phyloP scores from a whole-genome alignment of 2,888 invertebrate species.

The Andrena fulva region DNA sequence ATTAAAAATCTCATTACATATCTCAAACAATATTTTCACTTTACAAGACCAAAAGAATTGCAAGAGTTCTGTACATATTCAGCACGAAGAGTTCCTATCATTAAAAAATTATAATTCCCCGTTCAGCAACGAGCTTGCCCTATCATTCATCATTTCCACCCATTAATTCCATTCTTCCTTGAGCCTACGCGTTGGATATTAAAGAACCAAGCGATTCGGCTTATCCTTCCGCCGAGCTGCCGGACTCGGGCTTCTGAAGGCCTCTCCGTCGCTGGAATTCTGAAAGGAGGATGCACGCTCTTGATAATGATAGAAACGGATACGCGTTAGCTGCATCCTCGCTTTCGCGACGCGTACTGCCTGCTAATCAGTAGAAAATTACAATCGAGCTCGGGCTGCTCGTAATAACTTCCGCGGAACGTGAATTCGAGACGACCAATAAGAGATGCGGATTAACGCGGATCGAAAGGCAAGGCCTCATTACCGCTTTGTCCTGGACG shows the following conservation, averaged over 20 bases:
- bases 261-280: slow-evolving; percentile 20
- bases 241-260: slow-evolving; percentile 22
- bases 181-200: slow-evolving; percentile 33
- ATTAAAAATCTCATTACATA: too few species aligned
- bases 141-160: slow-evolving; percentile 29
- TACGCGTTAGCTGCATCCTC: not conserved
- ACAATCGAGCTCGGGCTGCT: not conserved
- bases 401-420: slow-evolving; percentile 10
- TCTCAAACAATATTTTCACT: too few species aligned
- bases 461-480: slow-evolving; percentile 32
- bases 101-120: slow-evolving; percentile 38
- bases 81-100: not conserved
- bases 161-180: slow-evolving; percentile 34
- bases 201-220: slow-evolving; percentile 42
- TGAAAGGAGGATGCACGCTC: not conserved
- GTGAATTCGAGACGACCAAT: slow-evolving; percentile 21
- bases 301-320: slow-evolving; percentile 11
- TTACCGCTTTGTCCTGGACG: slow-evolving; percentile 39
- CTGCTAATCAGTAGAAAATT: slow-evolving; percentile 7
- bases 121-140: slow-evolving; percentile 19
- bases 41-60: not conserved
- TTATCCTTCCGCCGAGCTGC: slow-evolving; percentile 35
- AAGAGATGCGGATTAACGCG: slow-evolving; percentile 30
- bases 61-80: not conserved
- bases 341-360: not conserved